Evolutionary conservation across 2,797 vertebrate genomes (phyloP).

Genomic region (Xyrichtys novacula): DNA sequence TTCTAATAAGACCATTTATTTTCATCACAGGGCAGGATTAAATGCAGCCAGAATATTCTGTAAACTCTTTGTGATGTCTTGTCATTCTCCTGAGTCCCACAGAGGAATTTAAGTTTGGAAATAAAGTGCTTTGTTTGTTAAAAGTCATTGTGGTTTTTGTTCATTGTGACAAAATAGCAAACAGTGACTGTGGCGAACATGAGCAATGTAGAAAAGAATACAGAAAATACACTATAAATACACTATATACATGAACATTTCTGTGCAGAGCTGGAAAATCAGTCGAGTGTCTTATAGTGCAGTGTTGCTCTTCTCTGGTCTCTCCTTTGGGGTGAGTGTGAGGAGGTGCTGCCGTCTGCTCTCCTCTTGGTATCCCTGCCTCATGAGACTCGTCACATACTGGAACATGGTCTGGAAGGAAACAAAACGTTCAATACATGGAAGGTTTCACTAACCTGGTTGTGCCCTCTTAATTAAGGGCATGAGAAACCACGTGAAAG

Average conservation of each 20-base stretch:
- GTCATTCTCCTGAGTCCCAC: slow-evolving; percentile 20
- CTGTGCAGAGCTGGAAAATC: slow-evolving; percentile 35
- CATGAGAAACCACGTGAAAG: too few relatives aligned
- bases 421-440: too few relatives aligned
- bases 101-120: slow-evolving; percentile 61
- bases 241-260: slow-evolving; percentile 63
- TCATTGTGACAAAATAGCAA: slow-evolving; percentile 16
- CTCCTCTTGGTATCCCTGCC: slow-evolving; percentile 81
- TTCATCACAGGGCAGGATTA: slow-evolving; percentile 47
- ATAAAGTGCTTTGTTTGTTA: slow-evolving; percentile 76
- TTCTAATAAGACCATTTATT: slow-evolving; percentile 15
- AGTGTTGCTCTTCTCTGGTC: slow-evolving; percentile 79
- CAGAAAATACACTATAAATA: slow-evolving; percentile 62
- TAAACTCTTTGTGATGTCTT: slow-evolving; percentile 31
- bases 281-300: slow-evolving; percentile 72
- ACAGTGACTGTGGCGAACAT: slow-evolving; percentile 9
- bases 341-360: slow-evolving; percentile 57
- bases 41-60: slow-evolving; percentile 20
- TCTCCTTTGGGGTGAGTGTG: slow-evolving; percentile 68
- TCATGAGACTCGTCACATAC: slow-evolving; percentile 83
- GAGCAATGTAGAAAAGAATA: slow-evolving; percentile 52
- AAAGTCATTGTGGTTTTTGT: slow-evolving; percentile 39
- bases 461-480: too few relatives aligned
- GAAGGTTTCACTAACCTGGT: too few relatives aligned
- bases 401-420: slow-evolving; percentile 81